phyloP scores from a whole-genome alignment of 2,797 vertebrate genomes.

The Ctenopoma multispine region DNA sequence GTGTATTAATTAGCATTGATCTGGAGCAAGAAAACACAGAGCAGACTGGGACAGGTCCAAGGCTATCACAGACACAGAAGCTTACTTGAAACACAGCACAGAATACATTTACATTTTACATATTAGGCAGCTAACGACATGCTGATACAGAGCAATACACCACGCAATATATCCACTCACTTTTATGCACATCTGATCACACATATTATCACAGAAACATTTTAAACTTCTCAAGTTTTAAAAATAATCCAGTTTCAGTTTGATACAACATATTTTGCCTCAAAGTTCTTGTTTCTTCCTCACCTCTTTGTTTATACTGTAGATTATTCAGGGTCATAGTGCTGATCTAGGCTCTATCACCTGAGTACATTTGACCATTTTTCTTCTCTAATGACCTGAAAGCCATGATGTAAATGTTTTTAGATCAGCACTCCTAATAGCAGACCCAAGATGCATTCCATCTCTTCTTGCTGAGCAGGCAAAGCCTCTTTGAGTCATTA shows the following conservation, averaged over 20 bases:
- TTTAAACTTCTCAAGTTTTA: slow-evolving; percentile 7
- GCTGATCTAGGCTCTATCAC: slow-evolving; percentile 47
- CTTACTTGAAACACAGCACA: slow-evolving; percentile 61
- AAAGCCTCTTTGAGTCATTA: slow-evolving; percentile 67
- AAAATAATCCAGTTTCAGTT: not conserved
- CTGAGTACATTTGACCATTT: slow-evolving; percentile 54
- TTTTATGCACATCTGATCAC: not conserved
- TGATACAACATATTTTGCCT: not conserved
- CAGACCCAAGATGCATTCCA: slow-evolving; percentile 49
- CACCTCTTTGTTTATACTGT: slow-evolving; percentile 21
- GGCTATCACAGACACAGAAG: slow-evolving; percentile 56
- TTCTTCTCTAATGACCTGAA: slow-evolving; percentile 57
- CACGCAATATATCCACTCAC: not conserved
- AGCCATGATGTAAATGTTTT: slow-evolving; percentile 64
- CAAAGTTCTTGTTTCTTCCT: too few species aligned
- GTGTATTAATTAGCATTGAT: slow-evolving; percentile 82
- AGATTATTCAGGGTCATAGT: slow-evolving; percentile 45
- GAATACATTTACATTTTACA: slow-evolving; percentile 49
- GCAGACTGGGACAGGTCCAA: slow-evolving; percentile 71
- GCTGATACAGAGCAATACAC: too few species aligned
- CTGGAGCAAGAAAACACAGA: slow-evolving; percentile 70
- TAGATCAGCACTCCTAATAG: slow-evolving; percentile 65
- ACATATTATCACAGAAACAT: not conserved
- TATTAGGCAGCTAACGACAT: slow-evolving; percentile 32
- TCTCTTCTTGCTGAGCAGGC: slow-evolving; percentile 69